phyloP scores from a whole-genome alignment of 2,797 vertebrate genomes.

The Cirrhinus mrigala region DNA sequence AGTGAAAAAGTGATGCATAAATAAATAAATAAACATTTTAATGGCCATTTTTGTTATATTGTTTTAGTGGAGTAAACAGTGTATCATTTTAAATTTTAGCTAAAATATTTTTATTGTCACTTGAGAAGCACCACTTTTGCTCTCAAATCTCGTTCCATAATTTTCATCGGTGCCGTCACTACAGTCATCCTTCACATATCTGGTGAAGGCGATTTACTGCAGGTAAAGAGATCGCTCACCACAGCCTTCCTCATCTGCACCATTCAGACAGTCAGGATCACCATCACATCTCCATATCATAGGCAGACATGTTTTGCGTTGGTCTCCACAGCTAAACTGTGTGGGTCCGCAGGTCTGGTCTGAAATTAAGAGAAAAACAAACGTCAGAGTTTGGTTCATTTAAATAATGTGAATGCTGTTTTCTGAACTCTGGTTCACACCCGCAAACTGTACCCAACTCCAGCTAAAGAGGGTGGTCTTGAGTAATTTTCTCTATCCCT shows the following conservation, averaged over 20 bases:
- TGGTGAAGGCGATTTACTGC: not conserved
- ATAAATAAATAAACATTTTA: not conserved
- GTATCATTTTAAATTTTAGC: not conserved
- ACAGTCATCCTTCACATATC: not conserved
- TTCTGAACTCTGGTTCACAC: too few species aligned
- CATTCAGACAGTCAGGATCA: constrained; percentile 83
- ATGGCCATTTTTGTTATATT: not conserved
- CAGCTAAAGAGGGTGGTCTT: too few species aligned
- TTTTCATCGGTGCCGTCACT: not conserved
- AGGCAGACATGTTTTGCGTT: constrained; percentile 80
- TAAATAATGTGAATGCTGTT: too few species aligned
- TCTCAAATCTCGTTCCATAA: not conserved
- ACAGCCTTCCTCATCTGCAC: constrained; percentile 83
- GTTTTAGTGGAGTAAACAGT: not conserved
- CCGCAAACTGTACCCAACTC: too few species aligned
- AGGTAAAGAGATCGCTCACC: constrained; percentile 72
- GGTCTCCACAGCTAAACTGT: constrained; percentile 85
- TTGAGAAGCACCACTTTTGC: not conserved
- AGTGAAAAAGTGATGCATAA: not conserved
- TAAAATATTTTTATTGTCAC: not conserved
- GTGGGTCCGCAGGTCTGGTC: constrained; percentile 76
- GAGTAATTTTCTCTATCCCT: too few species aligned
- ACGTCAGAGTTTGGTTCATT: too few species aligned
- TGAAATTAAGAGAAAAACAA: not conserved
- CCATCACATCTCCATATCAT: constrained; percentile 85